Conservation (phyloP, 2,888 invertebrate genomes). For the Xanthorhoe designata region DNA sequence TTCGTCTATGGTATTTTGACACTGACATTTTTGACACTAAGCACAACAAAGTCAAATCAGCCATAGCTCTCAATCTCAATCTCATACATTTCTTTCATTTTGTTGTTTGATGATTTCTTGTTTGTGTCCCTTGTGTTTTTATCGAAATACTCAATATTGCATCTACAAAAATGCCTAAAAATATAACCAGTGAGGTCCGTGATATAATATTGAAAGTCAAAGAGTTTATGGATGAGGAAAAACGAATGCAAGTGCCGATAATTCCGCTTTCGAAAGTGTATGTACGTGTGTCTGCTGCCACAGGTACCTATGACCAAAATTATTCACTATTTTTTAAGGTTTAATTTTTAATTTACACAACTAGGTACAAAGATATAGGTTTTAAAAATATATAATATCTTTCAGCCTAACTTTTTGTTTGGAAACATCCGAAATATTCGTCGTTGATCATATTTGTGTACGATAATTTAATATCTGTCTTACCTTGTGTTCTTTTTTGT, state of each 20-base stretch:
- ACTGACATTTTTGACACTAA: too few species aligned
- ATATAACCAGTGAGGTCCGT: slow-evolving; percentile 79
- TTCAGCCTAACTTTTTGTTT: neutral
- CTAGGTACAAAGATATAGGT: neutral
- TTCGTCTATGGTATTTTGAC: too few species aligned
- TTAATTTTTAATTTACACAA: neutral
- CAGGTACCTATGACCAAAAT: slow-evolving; percentile 59
- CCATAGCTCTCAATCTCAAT: too few species aligned
- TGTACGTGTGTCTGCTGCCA: slow-evolving; percentile 77
- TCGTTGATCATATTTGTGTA: neutral
- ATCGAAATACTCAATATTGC: neutral
- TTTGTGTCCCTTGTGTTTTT: slow-evolving; percentile 4
- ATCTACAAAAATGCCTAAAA: slow-evolving; percentile 73
- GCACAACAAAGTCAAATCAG: too few species aligned
- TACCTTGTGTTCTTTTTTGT: too few species aligned
- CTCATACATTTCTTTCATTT: neutral
- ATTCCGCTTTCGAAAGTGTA: slow-evolving; percentile 81
- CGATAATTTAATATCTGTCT: too few species aligned
- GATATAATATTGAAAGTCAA: slow-evolving; percentile 80
- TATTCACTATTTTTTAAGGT: neutral
- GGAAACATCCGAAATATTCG: neutral
- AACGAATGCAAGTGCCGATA: slow-evolving; percentile 81
- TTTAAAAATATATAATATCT: neutral
- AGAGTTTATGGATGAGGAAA: slow-evolving; percentile 82
- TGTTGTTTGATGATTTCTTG: neutral